phyloP scores from a whole-genome alignment of 2,113 vertebrate genomes.

The Myanophis thanlyinensis region DNA sequence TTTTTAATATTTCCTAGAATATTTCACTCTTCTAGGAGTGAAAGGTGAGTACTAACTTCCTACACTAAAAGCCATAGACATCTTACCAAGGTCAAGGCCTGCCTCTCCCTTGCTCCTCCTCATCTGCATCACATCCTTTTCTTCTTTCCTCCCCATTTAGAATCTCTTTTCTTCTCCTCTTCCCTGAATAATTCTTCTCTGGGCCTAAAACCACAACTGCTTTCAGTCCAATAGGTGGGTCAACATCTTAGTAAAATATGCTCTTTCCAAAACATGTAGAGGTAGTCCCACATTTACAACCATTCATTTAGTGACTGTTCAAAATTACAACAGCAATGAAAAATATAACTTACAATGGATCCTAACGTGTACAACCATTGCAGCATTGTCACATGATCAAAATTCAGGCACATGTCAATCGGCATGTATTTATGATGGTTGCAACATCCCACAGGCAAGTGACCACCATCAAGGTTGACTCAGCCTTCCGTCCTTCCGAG shows the following conservation, averaged over 20 bases:
- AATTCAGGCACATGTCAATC: not conserved
- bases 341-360: not conserved
- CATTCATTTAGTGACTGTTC: not conserved
- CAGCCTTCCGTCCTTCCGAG: too few relatives aligned
- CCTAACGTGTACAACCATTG: not conserved
- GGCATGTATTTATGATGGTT: not conserved
- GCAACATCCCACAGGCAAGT: not conserved
- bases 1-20: too few relatives aligned
- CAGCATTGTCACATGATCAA: not conserved
- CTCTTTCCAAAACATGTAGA: not conserved
- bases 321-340: not conserved
- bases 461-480: too few relatives aligned
- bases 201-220: not conserved
- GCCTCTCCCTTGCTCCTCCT: not conserved
- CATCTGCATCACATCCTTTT: not conserved
- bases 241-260: not conserved
- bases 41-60: too few relatives aligned
- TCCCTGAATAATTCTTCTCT: not conserved
- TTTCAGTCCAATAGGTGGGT: not conserved
- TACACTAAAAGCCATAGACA: not conserved
- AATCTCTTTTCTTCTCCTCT: not conserved
- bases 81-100: not conserved
- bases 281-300: not conserved
- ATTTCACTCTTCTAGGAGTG: too few relatives aligned
- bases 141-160: not conserved